phyloP scores from a whole-genome alignment of 2,113 vertebrate species.

The Bettongia penicillata region DNA sequence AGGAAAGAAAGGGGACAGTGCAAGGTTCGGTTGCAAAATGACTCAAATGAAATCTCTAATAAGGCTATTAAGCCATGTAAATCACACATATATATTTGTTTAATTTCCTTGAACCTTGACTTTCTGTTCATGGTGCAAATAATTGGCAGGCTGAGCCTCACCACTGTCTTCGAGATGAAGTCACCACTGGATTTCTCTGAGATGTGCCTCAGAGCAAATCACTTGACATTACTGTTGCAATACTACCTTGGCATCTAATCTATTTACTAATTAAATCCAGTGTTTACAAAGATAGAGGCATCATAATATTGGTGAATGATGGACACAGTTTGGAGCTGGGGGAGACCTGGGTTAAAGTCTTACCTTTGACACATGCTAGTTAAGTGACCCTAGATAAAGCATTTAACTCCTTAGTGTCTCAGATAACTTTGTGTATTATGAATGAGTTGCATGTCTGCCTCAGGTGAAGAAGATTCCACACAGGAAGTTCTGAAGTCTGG shows the following conservation, averaged over 20 bases:
- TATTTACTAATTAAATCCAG: neutral
- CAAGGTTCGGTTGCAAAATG: constrained; percentile 65
- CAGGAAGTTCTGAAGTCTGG: neutral
- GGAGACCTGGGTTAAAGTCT: neutral
- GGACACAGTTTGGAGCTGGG: neutral
- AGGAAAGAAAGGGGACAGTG: constrained; percentile 9
- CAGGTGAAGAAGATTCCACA: neutral
- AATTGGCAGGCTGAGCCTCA: neutral
- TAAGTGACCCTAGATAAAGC: neutral
- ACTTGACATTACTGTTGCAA: neutral
- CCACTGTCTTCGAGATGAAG: constrained; percentile 31
- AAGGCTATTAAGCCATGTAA: constrained; percentile 75
- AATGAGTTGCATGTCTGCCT: neutral
- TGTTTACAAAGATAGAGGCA: neutral
- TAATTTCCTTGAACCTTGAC: constrained; percentile 46
- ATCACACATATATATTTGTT: constrained; percentile 59
- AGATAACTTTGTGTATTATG: neutral
- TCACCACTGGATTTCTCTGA: neutral
- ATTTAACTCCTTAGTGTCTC: neutral
- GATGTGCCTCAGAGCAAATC: neutral
- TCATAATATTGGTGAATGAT: neutral
- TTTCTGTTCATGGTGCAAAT: constrained; percentile 62
- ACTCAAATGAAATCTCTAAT: constrained; percentile 75
- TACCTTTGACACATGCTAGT: neutral
- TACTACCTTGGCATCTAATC: neutral